Percentiles rank a stretch among this genome's conserved stretches.
Evolutionary conservation across 1,140 invertebrate species (phyloP).

Genomic region (Argopecten irradians): DNA sequence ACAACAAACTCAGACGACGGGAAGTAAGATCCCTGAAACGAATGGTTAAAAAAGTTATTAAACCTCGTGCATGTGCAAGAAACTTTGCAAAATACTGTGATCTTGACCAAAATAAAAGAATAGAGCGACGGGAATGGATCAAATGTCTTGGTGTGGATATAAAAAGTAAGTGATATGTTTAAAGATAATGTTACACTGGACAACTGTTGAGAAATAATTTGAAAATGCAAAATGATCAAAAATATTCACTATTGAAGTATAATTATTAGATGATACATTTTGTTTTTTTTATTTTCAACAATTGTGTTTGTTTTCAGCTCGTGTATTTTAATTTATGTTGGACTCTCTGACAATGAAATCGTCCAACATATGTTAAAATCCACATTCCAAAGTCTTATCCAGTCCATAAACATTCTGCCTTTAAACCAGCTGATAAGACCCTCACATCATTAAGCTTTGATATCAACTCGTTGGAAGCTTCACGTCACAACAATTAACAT

Average conservation of each 20-base stretch:
- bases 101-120: conserved; percentile 85
- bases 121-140: conserved; percentile 88
- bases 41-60: conserved; percentile 90
- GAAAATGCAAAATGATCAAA: too few species aligned
- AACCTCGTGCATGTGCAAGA: conserved; percentile 91
- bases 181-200: too few species aligned
- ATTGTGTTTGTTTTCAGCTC: neutral
- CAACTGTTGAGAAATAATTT: too few species aligned
- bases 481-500: neutral
- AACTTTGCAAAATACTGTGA: conserved; percentile 93
- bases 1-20: conserved; percentile 84
- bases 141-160: conserved; percentile 85
- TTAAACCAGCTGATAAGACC: neutral
- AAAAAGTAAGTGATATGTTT: conserved; percentile 63
- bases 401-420: neutral
- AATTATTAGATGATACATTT: too few species aligned
- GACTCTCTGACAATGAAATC: neutral
- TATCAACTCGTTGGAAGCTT: neutral
- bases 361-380: neutral
- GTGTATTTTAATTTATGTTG: conserved; percentile 13
- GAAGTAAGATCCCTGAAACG: conserved; percentile 89
- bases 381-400: conserved; percentile 1
- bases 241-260: too few species aligned
- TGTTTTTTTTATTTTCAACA: neutral
- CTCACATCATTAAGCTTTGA: neutral